Conservation (phyloP, 2,888 invertebrate species). For the Parelbella ahira region DNA sequence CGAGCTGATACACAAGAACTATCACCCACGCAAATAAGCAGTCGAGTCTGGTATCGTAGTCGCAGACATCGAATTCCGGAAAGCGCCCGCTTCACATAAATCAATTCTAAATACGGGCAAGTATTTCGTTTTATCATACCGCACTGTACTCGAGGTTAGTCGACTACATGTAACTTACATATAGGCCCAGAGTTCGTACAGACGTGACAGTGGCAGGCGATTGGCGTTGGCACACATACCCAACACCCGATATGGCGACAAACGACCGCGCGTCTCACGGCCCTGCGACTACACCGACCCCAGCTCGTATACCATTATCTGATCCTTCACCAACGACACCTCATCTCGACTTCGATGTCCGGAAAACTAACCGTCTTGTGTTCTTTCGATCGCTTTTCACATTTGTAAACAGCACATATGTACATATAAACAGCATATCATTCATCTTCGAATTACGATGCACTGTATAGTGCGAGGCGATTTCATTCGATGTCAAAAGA, state of each 20-base stretch:
- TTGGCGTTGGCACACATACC: conserved; percentile 73
- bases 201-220: conserved; percentile 37
- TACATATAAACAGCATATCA: too few relatives aligned
- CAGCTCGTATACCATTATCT: conserved; percentile 31
- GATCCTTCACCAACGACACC: conserved; percentile 31
- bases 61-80: conserved; percentile 26
- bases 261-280: conserved; percentile 59
- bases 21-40: too few relatives aligned
- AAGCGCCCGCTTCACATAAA: conserved; percentile 24
- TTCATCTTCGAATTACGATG: too few relatives aligned
- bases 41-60: conserved; percentile 1
- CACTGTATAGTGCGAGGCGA: too few relatives aligned
- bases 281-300: conserved; percentile 54
- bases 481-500: too few relatives aligned
- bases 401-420: conserved; percentile 1
- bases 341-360: conserved; percentile 24
- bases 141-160: too few relatives aligned
- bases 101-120: conserved; percentile 32
- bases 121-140: conserved; percentile 32
- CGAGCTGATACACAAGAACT: conserved; percentile 4
- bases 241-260: conserved; percentile 63
- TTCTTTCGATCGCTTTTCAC: conserved; percentile 13
- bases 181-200: too few relatives aligned
- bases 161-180: too few relatives aligned
- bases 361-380: conserved; percentile 24